Evolutionary conservation across 2,888 invertebrate species (phyloP).

Genomic region (Tenthredo amoena): DNA sequence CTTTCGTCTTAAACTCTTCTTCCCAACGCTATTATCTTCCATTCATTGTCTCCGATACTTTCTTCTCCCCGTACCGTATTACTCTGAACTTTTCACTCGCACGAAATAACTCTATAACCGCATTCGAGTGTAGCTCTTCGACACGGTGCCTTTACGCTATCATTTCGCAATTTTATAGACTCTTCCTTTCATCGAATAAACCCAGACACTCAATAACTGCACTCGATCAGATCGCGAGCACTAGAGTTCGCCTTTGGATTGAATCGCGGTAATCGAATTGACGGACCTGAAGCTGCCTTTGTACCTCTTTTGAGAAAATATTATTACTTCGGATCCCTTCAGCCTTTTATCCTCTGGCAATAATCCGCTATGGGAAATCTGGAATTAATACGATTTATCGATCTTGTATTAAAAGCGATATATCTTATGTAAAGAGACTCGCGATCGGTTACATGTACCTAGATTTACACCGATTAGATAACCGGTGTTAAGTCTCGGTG

Average conservation of each 20-base stretch:
- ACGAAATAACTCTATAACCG: background rate
- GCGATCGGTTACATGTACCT: background rate
- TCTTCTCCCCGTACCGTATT: background rate
- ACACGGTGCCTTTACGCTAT: background rate
- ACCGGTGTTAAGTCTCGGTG: background rate
- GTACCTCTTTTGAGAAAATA: background rate
- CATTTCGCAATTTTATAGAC: background rate
- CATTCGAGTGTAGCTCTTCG: background rate
- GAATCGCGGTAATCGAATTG: background rate
- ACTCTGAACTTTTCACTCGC: no score
- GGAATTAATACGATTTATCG: background rate
- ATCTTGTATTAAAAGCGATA: background rate
- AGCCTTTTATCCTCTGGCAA: background rate
- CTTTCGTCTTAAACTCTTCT: conserved; percentile 3
- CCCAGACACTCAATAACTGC: background rate
- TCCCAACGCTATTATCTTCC: conserved; percentile 5
- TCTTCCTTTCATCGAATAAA: background rate
- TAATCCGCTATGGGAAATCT: no score
- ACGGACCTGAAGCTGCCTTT: background rate
- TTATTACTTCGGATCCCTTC: background rate
- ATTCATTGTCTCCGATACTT: background rate
- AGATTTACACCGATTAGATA: background rate
- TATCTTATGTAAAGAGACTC: background rate
- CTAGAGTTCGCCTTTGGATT: background rate
- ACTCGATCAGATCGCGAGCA: background rate